These are phyloP conservation scores for Catagonus wagneri DNA, from an alignment of 2,113 vertebrate species.

Conservation along the genomic window DNA sequence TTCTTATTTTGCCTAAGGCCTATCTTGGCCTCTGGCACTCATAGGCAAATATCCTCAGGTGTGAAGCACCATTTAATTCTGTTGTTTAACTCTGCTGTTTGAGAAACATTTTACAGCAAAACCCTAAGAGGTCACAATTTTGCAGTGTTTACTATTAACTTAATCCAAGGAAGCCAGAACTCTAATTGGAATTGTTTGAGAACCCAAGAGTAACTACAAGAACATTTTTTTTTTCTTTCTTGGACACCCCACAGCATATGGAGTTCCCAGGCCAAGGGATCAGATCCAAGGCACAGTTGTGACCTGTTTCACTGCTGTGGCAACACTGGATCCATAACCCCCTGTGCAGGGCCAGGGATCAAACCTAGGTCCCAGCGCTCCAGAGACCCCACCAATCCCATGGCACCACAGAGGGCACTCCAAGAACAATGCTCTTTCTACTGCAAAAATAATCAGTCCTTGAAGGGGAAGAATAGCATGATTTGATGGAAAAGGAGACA, in stretches of 20 bases:
- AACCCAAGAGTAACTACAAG: not conserved
- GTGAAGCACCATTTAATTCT: not conserved
- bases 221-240: not conserved
- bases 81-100: not conserved
- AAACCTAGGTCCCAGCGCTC: too few relatives aligned
- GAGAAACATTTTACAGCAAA: not conserved
- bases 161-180: not conserved
- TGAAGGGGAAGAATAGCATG: not conserved
- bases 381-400: too few relatives aligned
- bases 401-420: not conserved
- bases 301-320: too few relatives aligned
- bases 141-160: not conserved
- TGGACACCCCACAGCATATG: too few relatives aligned
- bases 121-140: slow-evolving; percentile 6
- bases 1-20: slow-evolving; percentile 33
- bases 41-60: slow-evolving; percentile 3
- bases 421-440: not conserved
- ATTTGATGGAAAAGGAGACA: not conserved
- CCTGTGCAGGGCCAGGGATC: too few relatives aligned
- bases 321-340: too few relatives aligned
- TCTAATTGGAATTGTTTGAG: not conserved
- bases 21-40: not conserved
- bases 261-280: too few relatives aligned
- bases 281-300: too few relatives aligned
- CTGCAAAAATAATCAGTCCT: not conserved